Evolutionary conservation across 2,797 vertebrate species (phyloP), one percentile per base, ranked within the genome.

Genomic region (Anolis apletophallus): DNA sequence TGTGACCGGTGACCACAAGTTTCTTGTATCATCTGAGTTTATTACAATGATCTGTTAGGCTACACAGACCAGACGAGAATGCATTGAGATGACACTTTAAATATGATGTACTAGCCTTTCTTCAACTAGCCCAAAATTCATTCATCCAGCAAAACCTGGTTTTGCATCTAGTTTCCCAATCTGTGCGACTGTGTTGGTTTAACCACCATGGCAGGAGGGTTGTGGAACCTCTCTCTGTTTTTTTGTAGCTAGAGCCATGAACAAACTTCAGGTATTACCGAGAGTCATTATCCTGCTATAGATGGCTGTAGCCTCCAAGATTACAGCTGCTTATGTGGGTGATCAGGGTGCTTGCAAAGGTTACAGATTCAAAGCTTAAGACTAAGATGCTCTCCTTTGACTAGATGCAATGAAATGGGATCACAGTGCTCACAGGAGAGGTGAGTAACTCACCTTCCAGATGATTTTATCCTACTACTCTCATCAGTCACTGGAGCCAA

Each of bases 321-420:
- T 36, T n/a, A 74, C 55, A 0, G 9, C n/a, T 0, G 0, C 3
- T 64, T 59, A 29, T 46, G 17, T 52, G 23, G 52, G 74, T 77
- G 52, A 3, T 55, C 1, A 57, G 14, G 3, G 40, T 68, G 59
- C 8, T 11, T 0, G 0, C 57, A 32, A 34, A 74, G n/a, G 46
- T 57, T 12, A 36, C 23, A 23, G 3, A 34, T 17, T 34, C 32
- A 74, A 73, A 0, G 8, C 0, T 0, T 34, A 9, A 75, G 29
- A 16, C 76, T 76, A 19, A 17, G 2, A 14, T 80, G 29, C 78
- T 74, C 40, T 87, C 6, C 0, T 0, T 0, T 79, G 76, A n/a
- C 46, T 73, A 7, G 0, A 3, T 8, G 1, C 1, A 21, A 73
- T 13, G 5, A 1, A 59, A 46, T 0, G 40, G 54, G 67, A 14